Conservation (phyloP, 2,797 vertebrate species). For the Bufotes viridis region DNA sequence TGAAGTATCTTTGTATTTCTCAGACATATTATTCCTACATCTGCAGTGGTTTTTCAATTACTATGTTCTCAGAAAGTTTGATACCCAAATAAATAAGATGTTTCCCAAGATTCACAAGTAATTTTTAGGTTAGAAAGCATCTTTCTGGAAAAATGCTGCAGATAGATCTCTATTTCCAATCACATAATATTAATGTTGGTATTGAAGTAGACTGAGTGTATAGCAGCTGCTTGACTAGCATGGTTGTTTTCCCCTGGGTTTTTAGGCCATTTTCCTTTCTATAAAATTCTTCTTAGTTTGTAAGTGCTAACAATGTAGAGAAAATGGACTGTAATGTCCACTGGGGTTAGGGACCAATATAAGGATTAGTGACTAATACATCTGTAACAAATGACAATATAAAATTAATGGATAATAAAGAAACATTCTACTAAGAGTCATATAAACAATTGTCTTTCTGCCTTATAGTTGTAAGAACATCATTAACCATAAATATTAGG, state of each 20-base stretch:
- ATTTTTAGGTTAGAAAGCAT: background rate
- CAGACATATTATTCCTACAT: conserved; percentile 14
- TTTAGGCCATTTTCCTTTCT: conserved; percentile 8
- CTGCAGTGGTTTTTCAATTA: background rate
- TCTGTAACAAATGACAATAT: background rate
- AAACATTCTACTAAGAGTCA: background rate
- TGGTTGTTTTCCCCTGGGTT: background rate
- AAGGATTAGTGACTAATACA: background rate
- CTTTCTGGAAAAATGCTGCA: background rate
- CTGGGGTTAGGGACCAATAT: background rate
- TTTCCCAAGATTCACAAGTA: background rate
- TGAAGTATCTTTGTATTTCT: conserved; percentile 47
- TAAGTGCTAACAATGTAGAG: background rate
- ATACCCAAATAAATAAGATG: background rate
- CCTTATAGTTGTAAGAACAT: background rate
- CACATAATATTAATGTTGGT: background rate
- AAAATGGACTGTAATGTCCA: conserved; percentile 16
- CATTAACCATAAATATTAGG: background rate
- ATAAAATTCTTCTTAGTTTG: background rate
- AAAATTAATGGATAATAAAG: background rate
- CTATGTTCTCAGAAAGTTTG: background rate
- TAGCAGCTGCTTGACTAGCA: conserved; percentile 6
- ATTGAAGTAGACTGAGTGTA: background rate
- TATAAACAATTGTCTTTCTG: background rate
- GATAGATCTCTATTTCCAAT: background rate